Percentiles rank a stretch among this genome's conserved stretches.
These are phyloP conservation scores for Lasius fuliginosus DNA, from an alignment of 2,888 invertebrate genomes.

Conservation along the genomic window DNA sequence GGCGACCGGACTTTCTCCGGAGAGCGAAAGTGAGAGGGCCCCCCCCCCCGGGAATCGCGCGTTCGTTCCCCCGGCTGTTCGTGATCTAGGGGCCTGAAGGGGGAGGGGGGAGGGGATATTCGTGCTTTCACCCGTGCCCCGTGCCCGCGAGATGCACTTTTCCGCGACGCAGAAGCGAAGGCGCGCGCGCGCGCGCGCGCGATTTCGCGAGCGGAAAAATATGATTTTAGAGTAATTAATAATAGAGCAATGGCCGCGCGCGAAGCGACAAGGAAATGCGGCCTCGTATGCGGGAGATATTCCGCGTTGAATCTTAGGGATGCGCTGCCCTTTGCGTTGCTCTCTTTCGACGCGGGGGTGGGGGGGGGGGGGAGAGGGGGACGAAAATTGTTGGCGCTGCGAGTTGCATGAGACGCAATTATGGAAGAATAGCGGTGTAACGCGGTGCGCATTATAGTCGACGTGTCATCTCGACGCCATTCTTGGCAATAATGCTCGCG, in stretches of 20 bases:
- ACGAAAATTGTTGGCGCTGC: conserved; percentile 43
- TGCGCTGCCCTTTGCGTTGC: background rate
- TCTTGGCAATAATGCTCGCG: conserved; percentile 19
- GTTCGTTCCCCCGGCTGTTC: conserved; percentile 63
- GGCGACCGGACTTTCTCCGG: conserved; percentile 83
- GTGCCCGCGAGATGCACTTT: conserved; percentile 75
- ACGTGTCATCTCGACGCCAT: conserved; percentile 26
- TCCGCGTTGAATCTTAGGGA: background rate
- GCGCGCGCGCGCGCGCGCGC: conserved; percentile 62
- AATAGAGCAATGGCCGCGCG: conserved; percentile 34
- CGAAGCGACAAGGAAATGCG: conserved; percentile 51
- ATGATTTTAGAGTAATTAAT: conserved; percentile 45
- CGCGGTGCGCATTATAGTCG: conserved; percentile 2
- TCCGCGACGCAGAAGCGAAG: conserved; percentile 70
- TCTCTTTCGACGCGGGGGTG: background rate
- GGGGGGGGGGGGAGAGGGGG: background rate
- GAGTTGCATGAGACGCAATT: conserved; percentile 36
- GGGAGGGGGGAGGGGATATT: background rate
- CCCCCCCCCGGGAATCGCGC: conserved; percentile 67
- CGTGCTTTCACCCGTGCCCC: conserved; percentile 81
- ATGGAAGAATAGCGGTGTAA: conserved; percentile 40
- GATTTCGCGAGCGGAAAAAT: conserved; percentile 64
- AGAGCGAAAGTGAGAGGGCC: conserved; percentile 85
- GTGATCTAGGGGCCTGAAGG: conserved; percentile 52
- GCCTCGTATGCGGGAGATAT: conserved; percentile 15